Evolutionary conservation across 2,797 vertebrate genomes (phyloP), one percentile per base, ranked within the genome.

Genomic region (Hephaestus fuliginosus): DNA sequence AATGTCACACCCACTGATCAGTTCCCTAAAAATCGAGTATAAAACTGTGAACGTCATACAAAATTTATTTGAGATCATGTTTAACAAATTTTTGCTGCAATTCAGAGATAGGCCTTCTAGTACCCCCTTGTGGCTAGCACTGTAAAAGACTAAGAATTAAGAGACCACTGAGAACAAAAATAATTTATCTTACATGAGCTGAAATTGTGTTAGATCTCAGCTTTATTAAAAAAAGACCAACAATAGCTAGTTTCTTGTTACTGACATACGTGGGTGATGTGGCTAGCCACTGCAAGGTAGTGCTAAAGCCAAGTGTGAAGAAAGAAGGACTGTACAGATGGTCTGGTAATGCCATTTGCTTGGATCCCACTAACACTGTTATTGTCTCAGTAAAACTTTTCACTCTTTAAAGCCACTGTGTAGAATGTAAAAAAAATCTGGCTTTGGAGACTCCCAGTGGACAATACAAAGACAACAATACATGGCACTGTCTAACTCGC

Each of bases 271-370:
- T 86, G 83, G 77, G 77, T 33, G 73, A 81, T 68, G 70, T 73
- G 51, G 58, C 25, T 49, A 48, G 71, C 56, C 63, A 70, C 43
- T 55, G 70, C n/a, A 58, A 74, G 28, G 70, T 63, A 39, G 64
- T 79, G 61, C 30, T 67, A 49, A 81, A 76, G 81, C 28, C 46
- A 74, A 64, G 78, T 81, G 81, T 81, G 77, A 89, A 71, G 58
- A 70, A 77, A 28, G 65, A 53, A 20, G 57, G 30, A 64, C 4
- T 36, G 18, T 44, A 44, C 82, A 88, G 70, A 86, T 85, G 69
- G 74, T 70, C 69, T 67, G 62, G 9, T 73, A 55, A 79, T 70
- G 55, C 30, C 9, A 58, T 75, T 83, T 68, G 52, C 22, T 64
- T 61, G 17, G 67, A 60, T 76, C 11, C 4, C 25, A 56, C 48